Evolutionary conservation across 2,888 invertebrate genomes (phyloP), one percentile per base, ranked within the genome.

Genomic region (Osedax frankpressi): DNA sequence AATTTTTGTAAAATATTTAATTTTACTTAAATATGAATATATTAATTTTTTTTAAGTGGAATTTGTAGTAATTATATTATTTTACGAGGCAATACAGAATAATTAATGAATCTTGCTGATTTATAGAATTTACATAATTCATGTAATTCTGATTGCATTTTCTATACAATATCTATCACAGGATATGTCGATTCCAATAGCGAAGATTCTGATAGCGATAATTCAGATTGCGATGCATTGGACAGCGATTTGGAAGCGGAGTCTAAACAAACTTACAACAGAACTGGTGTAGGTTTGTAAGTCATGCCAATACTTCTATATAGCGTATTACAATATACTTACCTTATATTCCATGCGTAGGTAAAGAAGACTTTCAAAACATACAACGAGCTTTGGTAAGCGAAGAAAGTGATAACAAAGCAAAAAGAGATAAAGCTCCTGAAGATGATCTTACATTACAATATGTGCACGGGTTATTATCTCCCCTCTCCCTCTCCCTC

Each of bases 161-260:
- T n/a, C n/a, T n/a, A n/a, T n/a, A n/a, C n/a, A n/a, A n/a, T 69
- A 71, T 29, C 29, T 65, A 68, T 74, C 70, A 19, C 78, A 83
- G 83, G 82, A 3, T 83, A 80, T 77, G 77, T 82, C 25, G 84
- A 84, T 76, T 83, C 83, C 1, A 82, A 84, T 78, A 82, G 82
- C 76, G 84, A 84, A 74, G 84, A 80, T 65, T 82, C 82, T 78
- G 84, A 84, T 76, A 83, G 84, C 0, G 84, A 84, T 69, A 70
- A 83, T 73, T 83, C 83, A n/a, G 84, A 84, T 77, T 81, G 82
- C 3, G 82, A 78, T 2, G 81, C 78, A 63, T 72, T 85, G 2
- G 84, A 85, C 76, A 83, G 83, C 14, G 85, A 85, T 76, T 76
- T 85, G 29, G 85, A 85, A 74, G 77, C 79, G 6, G 85, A 85